Conservation (phyloP, 1,140 invertebrate species). For the Drosophila kanapiae region DNA sequence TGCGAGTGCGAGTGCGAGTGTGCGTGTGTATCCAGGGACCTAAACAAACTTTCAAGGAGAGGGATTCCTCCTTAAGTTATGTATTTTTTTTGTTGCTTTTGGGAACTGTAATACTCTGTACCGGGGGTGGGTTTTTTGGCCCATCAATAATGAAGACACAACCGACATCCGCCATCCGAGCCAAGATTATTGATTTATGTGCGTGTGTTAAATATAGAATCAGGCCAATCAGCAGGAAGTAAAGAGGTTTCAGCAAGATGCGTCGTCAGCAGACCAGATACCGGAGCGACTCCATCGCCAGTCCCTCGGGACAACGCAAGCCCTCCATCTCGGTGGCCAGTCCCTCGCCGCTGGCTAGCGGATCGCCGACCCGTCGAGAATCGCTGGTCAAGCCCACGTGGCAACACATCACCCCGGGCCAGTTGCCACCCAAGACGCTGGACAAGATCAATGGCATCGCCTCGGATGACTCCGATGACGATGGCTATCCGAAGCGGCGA, state of each 20-base stretch:
- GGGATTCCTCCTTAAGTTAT: background rate
- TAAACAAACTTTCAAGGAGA: conserved; percentile 21
- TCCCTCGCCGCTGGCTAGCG: conserved; percentile 49
- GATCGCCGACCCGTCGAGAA: conserved; percentile 70
- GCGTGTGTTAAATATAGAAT: conserved; percentile 66
- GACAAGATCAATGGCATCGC: conserved; percentile 80
- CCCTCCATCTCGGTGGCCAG: conserved; percentile 50
- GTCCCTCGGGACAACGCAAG: conserved; percentile 55
- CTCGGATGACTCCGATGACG: conserved; percentile 77
- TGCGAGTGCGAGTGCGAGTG: conserved; percentile 1
- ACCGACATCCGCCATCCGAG: conserved; percentile 27
- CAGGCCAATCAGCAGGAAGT: conserved; percentile 48
- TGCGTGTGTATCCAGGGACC: conserved; percentile 26
- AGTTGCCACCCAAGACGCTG: conserved; percentile 77
- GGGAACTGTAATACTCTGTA: background rate
- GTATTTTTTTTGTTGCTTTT: conserved; percentile 8
- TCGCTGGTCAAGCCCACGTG: conserved; percentile 84
- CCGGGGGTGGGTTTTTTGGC: conserved; percentile 31
- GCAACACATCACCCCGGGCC: conserved; percentile 83
- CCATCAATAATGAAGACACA: conserved; percentile 49
- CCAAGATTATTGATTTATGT: conserved; percentile 47
- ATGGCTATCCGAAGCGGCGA: conserved; percentile 75
- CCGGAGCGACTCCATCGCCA: conserved; percentile 73
- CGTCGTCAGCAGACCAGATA: conserved; percentile 76
- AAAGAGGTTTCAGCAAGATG: conserved; percentile 63